A percentile compares a stretch with the other conserved stretches of the same genome.
Evolutionary conservation across 2,113 vertebrate genomes (phyloP).

Genomic region (Panthera leo): DNA sequence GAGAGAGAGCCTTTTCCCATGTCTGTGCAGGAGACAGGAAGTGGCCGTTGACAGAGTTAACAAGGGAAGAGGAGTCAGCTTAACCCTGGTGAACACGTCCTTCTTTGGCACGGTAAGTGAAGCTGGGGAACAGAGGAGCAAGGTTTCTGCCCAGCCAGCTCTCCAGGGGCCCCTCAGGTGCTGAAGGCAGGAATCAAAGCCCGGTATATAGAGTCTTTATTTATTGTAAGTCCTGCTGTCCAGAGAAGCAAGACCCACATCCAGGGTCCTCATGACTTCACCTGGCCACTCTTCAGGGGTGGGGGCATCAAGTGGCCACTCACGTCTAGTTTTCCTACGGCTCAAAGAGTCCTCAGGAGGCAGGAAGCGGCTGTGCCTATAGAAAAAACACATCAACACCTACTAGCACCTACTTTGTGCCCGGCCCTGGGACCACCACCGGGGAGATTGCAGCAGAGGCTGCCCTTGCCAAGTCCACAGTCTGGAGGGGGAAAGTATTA

Average conservation of each 20-base stretch:
- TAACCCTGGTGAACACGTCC: background rate
- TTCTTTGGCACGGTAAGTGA: background rate
- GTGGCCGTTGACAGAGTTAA: background rate
- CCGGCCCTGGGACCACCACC: background rate
- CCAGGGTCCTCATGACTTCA: background rate
- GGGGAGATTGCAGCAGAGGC: background rate
- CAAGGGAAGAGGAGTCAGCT: background rate
- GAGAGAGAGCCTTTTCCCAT: background rate
- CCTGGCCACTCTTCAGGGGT: background rate
- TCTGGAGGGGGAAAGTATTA: background rate
- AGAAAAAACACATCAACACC: conserved; percentile 21
- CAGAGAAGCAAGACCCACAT: background rate
- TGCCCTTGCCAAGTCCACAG: background rate
- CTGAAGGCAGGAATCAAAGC: conserved; percentile 25
- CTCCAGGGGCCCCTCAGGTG: background rate
- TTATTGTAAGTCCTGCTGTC: conserved; percentile 36
- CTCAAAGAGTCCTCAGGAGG: conserved; percentile 55
- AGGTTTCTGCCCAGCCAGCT: background rate
- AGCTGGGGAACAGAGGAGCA: background rate
- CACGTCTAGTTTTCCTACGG: background rate
- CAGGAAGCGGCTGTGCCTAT: conserved; percentile 66
- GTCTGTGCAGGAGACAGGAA: background rate
- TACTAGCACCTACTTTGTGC: background rate
- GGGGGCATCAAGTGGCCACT: background rate
- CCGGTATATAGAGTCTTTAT: conserved; percentile 46